These are phyloP conservation scores for Spodoptera exigua DNA, from an alignment of 2,888 invertebrate species.

Conservation along the genomic window DNA sequence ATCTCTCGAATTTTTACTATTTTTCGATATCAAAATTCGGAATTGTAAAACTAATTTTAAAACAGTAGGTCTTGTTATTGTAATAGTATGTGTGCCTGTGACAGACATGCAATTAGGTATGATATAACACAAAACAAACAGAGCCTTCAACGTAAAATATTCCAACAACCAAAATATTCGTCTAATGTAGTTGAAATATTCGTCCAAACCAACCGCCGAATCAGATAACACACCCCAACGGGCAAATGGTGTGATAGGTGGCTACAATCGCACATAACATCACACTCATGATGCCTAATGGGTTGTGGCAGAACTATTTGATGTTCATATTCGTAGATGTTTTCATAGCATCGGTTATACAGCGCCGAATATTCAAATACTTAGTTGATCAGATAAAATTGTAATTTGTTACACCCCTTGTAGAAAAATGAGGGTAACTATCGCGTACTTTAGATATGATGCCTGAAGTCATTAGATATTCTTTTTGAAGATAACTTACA, in stretches of 20 bases:
- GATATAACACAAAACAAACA: not conserved
- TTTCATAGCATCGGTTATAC: constrained; percentile 23
- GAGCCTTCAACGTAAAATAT: too few relatives aligned
- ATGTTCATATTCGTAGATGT: constrained; percentile 14
- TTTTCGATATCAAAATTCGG: too few relatives aligned
- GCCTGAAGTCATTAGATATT: not conserved
- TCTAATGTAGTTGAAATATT: constrained; percentile 26
- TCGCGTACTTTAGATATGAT: constrained; percentile 20
- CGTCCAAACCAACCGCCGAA: constrained; percentile 17
- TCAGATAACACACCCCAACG: constrained; percentile 41
- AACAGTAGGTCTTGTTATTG: too few relatives aligned
- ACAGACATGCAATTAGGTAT: too few relatives aligned
- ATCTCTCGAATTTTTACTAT: too few relatives aligned
- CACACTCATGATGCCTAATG: constrained; percentile 45
- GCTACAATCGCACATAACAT: constrained; percentile 38
- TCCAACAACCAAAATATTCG: too few relatives aligned
- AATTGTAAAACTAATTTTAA: too few relatives aligned
- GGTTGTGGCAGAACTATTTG: constrained; percentile 38
- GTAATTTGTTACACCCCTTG: constrained; percentile 12
- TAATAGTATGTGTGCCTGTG: too few relatives aligned
- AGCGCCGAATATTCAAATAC: constrained; percentile 32
- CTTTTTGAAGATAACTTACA: not conserved
- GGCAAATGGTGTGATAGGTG: constrained; percentile 31
- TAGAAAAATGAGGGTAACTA: constrained; percentile 35
- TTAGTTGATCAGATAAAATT: constrained; percentile 36